These are phyloP conservation scores for Discoglossus pictus DNA, from an alignment of 2,797 vertebrate genomes.

Conservation along the genomic window DNA sequence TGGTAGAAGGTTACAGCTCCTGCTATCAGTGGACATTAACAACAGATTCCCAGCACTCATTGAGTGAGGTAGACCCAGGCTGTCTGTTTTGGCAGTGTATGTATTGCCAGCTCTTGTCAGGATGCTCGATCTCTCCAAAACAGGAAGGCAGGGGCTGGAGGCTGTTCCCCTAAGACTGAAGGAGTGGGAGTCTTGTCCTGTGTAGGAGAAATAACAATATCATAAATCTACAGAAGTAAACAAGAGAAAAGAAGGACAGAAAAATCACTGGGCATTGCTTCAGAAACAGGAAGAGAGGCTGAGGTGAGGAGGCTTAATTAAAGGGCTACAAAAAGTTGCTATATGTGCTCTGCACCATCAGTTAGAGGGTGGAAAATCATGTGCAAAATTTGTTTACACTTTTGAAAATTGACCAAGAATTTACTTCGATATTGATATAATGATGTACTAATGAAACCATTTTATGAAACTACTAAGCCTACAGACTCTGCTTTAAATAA, in stretches of 20 bases:
- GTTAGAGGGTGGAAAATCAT: no score
- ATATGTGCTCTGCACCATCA: no score
- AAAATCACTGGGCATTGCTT: conserved; percentile 41
- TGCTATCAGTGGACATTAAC: conserved; percentile 27
- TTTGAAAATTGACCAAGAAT: no score
- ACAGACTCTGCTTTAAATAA: no score
- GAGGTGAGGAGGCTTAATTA: neutral
- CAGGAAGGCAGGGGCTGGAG: conserved; percentile 71
- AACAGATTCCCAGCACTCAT: conserved; percentile 64
- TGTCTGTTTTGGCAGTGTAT: neutral
- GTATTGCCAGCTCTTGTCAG: conserved; percentile 14
- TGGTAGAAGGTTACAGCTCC: conserved; percentile 4
- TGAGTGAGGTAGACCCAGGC: conserved; percentile 61
- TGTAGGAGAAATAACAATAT: conserved; percentile 24
- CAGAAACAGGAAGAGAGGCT: conserved; percentile 29
- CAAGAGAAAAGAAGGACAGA: conserved; percentile 15
- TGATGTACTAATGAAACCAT: no score
- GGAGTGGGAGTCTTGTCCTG: conserved; percentile 12
- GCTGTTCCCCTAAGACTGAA: conserved; percentile 47
- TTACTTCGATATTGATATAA: no score
- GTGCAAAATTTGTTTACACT: no score
- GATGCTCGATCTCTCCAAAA: conserved; percentile 38
- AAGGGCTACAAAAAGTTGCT: no score
- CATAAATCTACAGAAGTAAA: conserved; percentile 24
- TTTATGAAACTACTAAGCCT: no score